Base-by-base conservation (phyloP, 2,888 invertebrate species). In the Chironomus riparius region DNA sequence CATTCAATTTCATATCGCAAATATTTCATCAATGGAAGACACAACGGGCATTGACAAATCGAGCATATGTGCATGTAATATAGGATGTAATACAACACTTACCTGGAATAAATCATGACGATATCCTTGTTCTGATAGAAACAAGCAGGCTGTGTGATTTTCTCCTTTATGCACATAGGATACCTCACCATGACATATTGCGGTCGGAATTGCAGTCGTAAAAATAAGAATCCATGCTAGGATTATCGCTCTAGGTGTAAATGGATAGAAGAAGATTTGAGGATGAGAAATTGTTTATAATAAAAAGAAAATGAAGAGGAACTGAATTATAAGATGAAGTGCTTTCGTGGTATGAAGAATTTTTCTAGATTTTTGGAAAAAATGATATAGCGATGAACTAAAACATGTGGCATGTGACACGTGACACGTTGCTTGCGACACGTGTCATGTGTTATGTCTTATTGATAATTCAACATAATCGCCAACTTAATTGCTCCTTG, bases 221-320 rank as follows among this genome's bases (percentile, higher is more conserved):
- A 93, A 84, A 77, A 96, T 94, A 77, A 94, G 86, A 72, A 91
- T 87, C 97, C 96, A 96, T 72, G 91, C 89, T 78, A 91, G 86
- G 65, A 87, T 87, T 78, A 94, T 93, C 21, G 94, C 93, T 76
- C 90, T 84, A 77, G 13, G 21, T 62, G 15, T 50, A 50, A 50
- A 62, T 62, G 10, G 10, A 10, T 1, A 10, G 50, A 50, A n/a
- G 50, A 50, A 50, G 5, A 50, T 15, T 50, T 50, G 7, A 50
- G 50, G 38, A 38, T 10, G 38, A 38, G 10, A 38, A 38, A 38
- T 50, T 62, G 62, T 18, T 62, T 1, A 38, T 21, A n/a, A 15
- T 21, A 12, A 62, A 22, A 62, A 15, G 12, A 62, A 4, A 62
- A 62, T 48, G 48, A 48, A 48, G 13, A 48, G 6, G 50, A 62